These are phyloP conservation scores for Drosophila sp. DNA, from an alignment of 1,140 invertebrate species.

Conservation along the genomic window DNA sequence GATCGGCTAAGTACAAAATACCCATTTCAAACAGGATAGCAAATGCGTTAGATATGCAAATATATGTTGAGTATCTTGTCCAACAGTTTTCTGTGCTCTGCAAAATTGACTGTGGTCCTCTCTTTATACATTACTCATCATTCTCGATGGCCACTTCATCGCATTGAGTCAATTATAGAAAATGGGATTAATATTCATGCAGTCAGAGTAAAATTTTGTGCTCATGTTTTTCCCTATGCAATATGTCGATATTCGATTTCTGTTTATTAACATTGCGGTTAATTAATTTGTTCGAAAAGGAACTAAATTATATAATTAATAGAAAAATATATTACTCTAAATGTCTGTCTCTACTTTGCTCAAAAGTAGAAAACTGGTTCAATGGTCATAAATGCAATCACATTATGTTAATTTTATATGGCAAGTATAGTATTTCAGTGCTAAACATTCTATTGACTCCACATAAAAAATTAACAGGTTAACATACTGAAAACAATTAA, in stretches of 20 bases:
- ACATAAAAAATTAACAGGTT: too few relatives aligned
- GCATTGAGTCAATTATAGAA: slow-evolving; percentile 7
- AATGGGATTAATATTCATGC: slow-evolving; percentile 21
- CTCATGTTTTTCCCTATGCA: not conserved
- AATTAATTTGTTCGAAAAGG: slow-evolving; percentile 3
- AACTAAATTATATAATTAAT: not conserved
- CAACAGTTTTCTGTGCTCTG: not conserved
- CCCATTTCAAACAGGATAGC: not conserved
- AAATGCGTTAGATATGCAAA: not conserved
- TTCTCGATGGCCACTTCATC: slow-evolving; percentile 1
- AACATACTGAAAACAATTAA: not conserved
- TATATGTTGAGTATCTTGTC: not conserved
- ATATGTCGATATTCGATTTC: slow-evolving; percentile 15
- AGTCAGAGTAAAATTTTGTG: slow-evolving; percentile 10
- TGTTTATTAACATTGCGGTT: slow-evolving; percentile 20
- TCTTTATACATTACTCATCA: not conserved
- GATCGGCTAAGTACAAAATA: too few relatives aligned
- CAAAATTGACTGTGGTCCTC: not conserved
- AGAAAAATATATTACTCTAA: too few relatives aligned
- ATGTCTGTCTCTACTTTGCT: too few relatives aligned
- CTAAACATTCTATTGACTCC: too few relatives aligned
- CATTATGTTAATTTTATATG: too few relatives aligned
- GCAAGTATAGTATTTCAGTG: too few relatives aligned
- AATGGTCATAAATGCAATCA: too few relatives aligned
- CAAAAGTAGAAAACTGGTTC: too few relatives aligned